These are phyloP conservation scores for Lepidotrigona ventralis DNA, from an alignment of 1,140 invertebrate genomes.

Conservation along the genomic window DNA sequence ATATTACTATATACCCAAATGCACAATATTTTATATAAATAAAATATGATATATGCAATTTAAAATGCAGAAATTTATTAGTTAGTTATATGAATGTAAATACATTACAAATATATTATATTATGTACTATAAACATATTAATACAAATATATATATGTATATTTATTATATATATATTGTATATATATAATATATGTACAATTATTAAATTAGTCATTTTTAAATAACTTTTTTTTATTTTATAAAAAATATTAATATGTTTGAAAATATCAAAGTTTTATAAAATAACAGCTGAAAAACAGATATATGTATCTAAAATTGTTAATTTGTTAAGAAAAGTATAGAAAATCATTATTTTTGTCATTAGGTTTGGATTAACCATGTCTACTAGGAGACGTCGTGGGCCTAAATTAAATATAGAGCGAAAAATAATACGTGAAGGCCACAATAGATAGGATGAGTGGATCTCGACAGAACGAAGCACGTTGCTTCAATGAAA, in stretches of 20 bases:
- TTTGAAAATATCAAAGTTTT: neutral
- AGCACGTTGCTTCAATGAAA: slow-evolving; percentile 80
- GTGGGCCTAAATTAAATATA: slow-evolving; percentile 77
- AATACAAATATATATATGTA: no score
- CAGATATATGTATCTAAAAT: neutral
- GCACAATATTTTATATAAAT: slow-evolving; percentile 3
- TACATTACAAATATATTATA: no score
- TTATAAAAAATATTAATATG: neutral
- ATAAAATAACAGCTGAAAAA: neutral
- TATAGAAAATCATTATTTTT: slow-evolving; percentile 39
- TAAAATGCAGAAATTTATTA: neutral
- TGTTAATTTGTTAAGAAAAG: neutral
- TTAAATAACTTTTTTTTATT: slow-evolving; percentile 12
- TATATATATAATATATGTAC: neutral
- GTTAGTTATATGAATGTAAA: neutral
- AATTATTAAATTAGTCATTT: neutral
- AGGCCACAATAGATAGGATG: slow-evolving; percentile 79
- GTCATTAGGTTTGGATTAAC: slow-evolving; percentile 77
- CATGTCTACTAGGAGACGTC: slow-evolving; percentile 79
- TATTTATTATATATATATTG: no score
- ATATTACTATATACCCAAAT: neutral
- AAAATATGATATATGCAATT: neutral
- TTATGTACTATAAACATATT: no score
- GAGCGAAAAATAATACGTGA: slow-evolving; percentile 75
- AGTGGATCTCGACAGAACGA: slow-evolving; percentile 77